These are phyloP conservation scores for Acanthosepion lycidas DNA, from an alignment of 2,888 invertebrate species.

Conservation along the genomic window DNA sequence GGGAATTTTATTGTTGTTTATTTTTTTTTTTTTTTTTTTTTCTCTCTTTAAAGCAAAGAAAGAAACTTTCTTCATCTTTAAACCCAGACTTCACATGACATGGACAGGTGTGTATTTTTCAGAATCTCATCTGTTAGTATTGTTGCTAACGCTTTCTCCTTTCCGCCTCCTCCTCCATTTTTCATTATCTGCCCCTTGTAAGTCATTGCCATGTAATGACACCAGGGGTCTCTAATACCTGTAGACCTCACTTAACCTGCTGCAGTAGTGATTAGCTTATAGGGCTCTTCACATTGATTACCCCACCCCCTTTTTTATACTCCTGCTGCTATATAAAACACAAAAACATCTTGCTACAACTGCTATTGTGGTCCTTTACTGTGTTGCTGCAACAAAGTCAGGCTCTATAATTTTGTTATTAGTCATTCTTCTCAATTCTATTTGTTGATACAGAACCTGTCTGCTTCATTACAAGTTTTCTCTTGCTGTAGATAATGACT, in stretches of 20 bases:
- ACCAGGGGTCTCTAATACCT: background rate
- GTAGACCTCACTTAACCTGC: conserved; percentile 9
- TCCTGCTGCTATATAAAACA: background rate
- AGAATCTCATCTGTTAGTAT: conserved; percentile 33
- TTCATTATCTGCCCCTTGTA: background rate
- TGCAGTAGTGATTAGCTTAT: conserved; percentile 33
- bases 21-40: too few species aligned
- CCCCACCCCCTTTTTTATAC: background rate
- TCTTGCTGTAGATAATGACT: conserved; percentile 33
- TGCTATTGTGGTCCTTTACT: conserved; percentile 25
- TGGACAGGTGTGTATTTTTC: conserved; percentile 22
- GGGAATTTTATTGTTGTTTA: background rate
- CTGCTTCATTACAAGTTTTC: conserved; percentile 22
- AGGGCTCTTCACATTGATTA: conserved; percentile 17
- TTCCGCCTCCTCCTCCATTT: background rate
- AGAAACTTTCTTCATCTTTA: background rate
- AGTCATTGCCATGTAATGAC: conserved; percentile 33
- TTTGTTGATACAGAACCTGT: conserved; percentile 13
- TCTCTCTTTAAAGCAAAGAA: background rate
- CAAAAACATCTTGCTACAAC: background rate
- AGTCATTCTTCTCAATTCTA: background rate
- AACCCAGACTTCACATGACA: conserved; percentile 23
- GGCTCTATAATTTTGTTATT: background rate
- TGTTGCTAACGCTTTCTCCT: background rate
- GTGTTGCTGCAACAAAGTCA: background rate